Conservation (phyloP, 2,113 vertebrate genomes). For the Neolamprologus modestus region DNA sequence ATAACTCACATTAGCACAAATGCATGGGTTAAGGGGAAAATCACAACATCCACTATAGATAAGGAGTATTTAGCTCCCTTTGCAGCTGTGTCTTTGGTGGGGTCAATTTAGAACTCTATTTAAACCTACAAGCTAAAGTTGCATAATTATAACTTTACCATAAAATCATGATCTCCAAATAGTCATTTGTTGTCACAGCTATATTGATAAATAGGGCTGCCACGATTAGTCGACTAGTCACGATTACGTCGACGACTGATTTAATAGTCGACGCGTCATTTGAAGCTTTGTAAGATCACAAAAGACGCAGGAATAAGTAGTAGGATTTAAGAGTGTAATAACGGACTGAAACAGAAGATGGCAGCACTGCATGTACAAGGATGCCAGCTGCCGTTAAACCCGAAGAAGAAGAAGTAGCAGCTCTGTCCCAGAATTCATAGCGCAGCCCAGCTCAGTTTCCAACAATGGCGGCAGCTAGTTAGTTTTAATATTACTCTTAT, state of each 20-base stretch:
- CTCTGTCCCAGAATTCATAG: no score
- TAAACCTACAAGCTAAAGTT: neutral
- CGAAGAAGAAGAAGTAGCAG: no score
- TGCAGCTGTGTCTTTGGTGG: neutral
- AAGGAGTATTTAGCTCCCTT: neutral
- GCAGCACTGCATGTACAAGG: no score
- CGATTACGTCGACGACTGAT: no score
- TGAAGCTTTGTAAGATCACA: no score
- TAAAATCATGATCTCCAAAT: neutral
- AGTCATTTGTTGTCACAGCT: neutral
- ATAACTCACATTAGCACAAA: neutral
- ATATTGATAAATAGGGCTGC: neutral
- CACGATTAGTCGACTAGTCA: no score
- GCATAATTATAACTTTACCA: neutral
- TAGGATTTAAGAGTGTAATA: no score
- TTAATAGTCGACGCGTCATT: fast-evolving
- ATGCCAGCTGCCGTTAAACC: no score
- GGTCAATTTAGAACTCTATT: neutral
- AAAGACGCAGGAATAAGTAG: fast-evolving
- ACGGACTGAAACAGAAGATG: no score
- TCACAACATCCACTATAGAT: neutral
- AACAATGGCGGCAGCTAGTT: no score
- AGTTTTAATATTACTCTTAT: no score
- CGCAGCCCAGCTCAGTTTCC: no score
- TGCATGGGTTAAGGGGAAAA: neutral